Conservation (phyloP, 2,888 invertebrate genomes). For the Augochlorella aurata region DNA sequence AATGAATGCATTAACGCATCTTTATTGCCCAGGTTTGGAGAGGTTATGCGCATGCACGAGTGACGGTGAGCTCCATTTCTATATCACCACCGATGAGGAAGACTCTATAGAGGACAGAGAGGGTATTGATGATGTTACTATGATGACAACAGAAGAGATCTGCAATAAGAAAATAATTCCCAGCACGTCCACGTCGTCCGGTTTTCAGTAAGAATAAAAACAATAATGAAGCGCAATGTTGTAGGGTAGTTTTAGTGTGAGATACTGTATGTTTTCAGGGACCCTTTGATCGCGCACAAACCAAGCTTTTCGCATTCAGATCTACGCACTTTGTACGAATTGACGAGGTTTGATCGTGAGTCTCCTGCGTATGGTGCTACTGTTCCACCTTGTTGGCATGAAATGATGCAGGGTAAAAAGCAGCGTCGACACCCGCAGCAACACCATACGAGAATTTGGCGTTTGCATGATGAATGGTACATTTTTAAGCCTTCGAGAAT, state of each 20-base stretch:
- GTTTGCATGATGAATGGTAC: constrained; percentile 92
- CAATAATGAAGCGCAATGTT: background rate
- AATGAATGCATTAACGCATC: too few relatives aligned
- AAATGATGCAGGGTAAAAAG: constrained; percentile 94
- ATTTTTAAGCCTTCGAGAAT: constrained; percentile 57
- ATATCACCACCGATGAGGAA: constrained; percentile 89
- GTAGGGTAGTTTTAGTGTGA: background rate
- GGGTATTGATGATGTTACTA: constrained; percentile 84
- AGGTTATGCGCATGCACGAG: constrained; percentile 92
- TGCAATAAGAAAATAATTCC: constrained; percentile 71
- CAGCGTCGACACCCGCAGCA: constrained; percentile 94
- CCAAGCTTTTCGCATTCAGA: constrained; percentile 84
- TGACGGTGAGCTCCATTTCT: constrained; percentile 92
- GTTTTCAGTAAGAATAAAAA: constrained; percentile 70
- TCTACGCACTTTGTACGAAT: constrained; percentile 87
- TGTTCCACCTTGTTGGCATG: constrained; percentile 96
- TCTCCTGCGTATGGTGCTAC: constrained; percentile 91
- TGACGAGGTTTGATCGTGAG: constrained; percentile 90
- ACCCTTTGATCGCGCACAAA: constrained; percentile 84
- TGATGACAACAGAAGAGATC: constrained; percentile 73
- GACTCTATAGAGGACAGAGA: constrained; percentile 89
- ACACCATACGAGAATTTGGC: constrained; percentile 93
- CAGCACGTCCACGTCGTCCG: constrained; percentile 78
- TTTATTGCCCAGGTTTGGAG: constrained; percentile 85
- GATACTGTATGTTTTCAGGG: constrained; percentile 60